Evolutionary conservation across 2,797 vertebrate genomes (phyloP).

Genomic region (Ispidina picta): DNA sequence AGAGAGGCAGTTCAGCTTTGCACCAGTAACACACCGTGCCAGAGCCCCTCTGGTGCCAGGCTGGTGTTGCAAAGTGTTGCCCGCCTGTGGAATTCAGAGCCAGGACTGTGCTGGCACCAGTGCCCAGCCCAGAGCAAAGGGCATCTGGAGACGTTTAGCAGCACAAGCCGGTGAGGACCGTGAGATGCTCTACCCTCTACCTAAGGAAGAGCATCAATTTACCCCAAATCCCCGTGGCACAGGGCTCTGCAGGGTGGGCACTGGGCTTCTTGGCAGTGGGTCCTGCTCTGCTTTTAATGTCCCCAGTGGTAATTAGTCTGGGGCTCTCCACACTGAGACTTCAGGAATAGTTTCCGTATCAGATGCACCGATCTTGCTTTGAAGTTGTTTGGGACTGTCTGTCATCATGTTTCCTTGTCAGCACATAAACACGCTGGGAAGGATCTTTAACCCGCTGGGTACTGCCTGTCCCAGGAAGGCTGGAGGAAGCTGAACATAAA

Average conservation of each 20-base stretch:
- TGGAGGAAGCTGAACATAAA: conserved; percentile 7
- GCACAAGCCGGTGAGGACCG: accelerated
- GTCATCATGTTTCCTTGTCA: conserved; percentile 64
- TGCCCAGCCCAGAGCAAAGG: neutral
- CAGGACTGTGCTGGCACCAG: neutral
- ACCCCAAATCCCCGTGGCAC: neutral
- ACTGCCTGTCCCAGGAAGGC: conserved; percentile 47
- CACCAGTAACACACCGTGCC: neutral
- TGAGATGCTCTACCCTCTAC: neutral
- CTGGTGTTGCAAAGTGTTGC: neutral
- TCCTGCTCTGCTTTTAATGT: neutral
- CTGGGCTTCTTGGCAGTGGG: neutral
- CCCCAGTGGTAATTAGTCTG: neutral
- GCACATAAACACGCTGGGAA: conserved; percentile 49
- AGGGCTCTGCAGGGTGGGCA: neutral
- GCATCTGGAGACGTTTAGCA: neutral
- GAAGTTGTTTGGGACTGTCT: conserved; percentile 73
- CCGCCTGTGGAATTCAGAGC: neutral
- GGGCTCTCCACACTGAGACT: neutral
- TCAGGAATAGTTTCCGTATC: conserved; percentile 56
- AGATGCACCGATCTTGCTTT: conserved; percentile 41
- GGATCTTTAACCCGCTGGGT: conserved; percentile 32
- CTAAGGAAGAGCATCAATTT: neutral
- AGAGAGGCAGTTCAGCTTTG: neutral
- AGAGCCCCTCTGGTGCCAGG: neutral